Conservation (phyloP, 2,888 invertebrate genomes). For the Papilio protenor region DNA sequence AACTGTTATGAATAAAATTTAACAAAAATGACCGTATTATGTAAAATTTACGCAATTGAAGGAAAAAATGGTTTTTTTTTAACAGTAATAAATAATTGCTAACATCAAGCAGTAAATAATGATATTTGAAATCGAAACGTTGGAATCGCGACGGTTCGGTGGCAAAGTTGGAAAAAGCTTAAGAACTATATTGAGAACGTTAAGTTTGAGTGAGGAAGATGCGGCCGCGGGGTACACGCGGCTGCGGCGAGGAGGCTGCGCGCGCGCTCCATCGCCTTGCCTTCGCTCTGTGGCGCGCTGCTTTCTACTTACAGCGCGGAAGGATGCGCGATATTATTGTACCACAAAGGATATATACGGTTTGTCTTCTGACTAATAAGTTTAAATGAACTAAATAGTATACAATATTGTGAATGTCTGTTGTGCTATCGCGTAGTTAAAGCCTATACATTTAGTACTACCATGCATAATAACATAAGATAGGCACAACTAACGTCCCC, state of each 20-base stretch:
- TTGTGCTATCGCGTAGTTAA: neutral
- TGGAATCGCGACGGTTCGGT: neutral
- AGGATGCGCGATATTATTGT: constrained; percentile 51
- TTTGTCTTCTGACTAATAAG: constrained; percentile 54
- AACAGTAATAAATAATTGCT: constrained; percentile 6
- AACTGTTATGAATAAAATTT: neutral
- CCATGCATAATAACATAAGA: neutral
- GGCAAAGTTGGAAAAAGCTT: neutral
- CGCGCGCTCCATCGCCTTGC: constrained; percentile 88
- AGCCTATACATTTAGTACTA: neutral
- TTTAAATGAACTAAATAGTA: constrained; percentile 43
- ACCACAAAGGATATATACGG: constrained; percentile 55
- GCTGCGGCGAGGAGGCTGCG: constrained; percentile 79
- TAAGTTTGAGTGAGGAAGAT: constrained; percentile 52
- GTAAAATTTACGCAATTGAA: neutral
- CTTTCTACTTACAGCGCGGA: constrained; percentile 87
- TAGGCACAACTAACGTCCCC: constrained; percentile 54
- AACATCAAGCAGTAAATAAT: constrained; percentile 8
- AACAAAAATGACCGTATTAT: neutral
- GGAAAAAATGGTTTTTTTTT: neutral
- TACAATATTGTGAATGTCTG: constrained; percentile 16
- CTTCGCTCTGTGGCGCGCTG: constrained; percentile 90
- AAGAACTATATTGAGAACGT: neutral
- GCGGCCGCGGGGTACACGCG: constrained; percentile 64
- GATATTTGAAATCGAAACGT: neutral